Conservation (phyloP, 2,888 invertebrate genomes). For the Rotaria magnacalcarata region DNA sequence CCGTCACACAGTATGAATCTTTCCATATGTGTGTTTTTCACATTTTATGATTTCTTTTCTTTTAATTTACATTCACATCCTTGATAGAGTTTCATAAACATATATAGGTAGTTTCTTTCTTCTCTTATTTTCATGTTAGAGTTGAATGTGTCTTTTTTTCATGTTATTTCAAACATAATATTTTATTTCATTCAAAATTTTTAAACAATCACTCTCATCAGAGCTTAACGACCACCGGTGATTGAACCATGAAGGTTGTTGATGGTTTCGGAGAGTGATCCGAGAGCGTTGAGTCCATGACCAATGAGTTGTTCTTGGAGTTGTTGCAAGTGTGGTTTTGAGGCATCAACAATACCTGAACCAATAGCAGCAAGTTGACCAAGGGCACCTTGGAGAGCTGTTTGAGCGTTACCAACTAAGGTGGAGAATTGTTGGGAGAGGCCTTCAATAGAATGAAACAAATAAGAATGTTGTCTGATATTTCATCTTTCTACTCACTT, state of each 20-base stretch:
- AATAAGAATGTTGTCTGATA: too few relatives aligned
- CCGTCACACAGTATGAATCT: too few relatives aligned
- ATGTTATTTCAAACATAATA: background rate
- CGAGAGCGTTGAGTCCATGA: conserved; percentile 3
- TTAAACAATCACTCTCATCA: background rate
- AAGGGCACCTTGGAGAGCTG: background rate
- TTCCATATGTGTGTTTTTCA: too few relatives aligned
- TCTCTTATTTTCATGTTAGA: background rate
- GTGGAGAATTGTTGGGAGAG: too few relatives aligned
- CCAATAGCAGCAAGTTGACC: background rate
- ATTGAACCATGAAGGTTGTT: conserved; percentile 14
- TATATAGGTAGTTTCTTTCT: too few relatives aligned
- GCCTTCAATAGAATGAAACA: too few relatives aligned
- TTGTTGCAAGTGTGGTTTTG: conserved; percentile 28
- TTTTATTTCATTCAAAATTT: background rate
- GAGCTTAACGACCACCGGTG: background rate
- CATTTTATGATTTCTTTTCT: too few relatives aligned
- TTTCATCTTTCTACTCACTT: background rate
- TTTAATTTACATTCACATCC: too few relatives aligned
- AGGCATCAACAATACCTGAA: background rate
- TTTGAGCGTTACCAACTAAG: background rate
- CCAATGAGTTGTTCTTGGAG: conserved; percentile 24
- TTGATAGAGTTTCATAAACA: too few relatives aligned
- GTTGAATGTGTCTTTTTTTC: background rate
- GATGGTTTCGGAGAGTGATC: background rate